Evolutionary conservation across 2,888 invertebrate species (phyloP).

Genomic region (Conomelus anceps): DNA sequence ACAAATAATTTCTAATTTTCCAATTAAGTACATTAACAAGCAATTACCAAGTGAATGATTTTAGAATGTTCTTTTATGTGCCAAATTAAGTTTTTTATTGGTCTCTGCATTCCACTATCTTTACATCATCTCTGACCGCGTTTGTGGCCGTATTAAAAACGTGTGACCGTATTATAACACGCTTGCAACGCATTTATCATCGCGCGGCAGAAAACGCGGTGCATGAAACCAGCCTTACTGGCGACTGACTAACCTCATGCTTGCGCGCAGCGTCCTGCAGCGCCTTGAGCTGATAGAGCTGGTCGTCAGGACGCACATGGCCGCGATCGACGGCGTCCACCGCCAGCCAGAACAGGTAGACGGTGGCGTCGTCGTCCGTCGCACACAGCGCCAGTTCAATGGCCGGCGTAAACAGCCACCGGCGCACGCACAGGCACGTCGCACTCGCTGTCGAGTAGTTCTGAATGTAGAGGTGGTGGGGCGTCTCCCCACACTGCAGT

Average conservation of each 20-base stretch:
- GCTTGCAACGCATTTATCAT: too few relatives aligned
- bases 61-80: too few relatives aligned
- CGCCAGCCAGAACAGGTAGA: constrained; percentile 88
- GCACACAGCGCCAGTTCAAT: constrained; percentile 59
- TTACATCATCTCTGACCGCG: too few relatives aligned
- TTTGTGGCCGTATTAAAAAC: too few relatives aligned
- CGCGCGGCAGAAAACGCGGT: too few relatives aligned
- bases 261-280: constrained; percentile 85
- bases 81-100: too few relatives aligned
- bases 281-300: constrained; percentile 93
- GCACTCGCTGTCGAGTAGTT: constrained; percentile 97
- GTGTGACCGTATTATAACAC: too few relatives aligned
- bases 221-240: too few relatives aligned
- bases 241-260: constrained; percentile 59
- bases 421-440: constrained; percentile 81
- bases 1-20: too few relatives aligned
- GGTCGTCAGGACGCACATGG: constrained; percentile 80
- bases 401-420: constrained; percentile 76
- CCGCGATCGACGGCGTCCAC: constrained; percentile 94
- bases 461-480: constrained; percentile 96
- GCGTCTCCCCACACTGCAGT: constrained; percentile 86
- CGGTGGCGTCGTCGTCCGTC: constrained; percentile 65
- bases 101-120: too few relatives aligned
- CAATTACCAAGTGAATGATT: too few relatives aligned
- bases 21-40: too few relatives aligned